Base-by-base conservation (phyloP, 1,140 invertebrate genomes). In the Cotesia chilonis region DNA sequence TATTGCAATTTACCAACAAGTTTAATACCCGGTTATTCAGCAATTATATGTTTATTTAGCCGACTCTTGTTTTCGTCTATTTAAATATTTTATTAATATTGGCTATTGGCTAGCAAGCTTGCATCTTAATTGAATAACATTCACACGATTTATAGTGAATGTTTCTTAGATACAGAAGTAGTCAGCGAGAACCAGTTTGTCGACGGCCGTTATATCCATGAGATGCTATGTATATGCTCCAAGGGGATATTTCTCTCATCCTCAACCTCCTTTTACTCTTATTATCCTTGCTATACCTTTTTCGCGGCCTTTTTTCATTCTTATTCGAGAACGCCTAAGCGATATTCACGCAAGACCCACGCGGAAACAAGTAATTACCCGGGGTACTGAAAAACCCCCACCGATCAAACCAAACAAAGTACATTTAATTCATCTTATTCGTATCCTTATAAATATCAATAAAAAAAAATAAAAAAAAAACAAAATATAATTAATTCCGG, bases 41-140 rank as follows among this genome's bases (percentile, higher is more conserved):
- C 7, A 41, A 41, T 65, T 28, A 38, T 20, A 60, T 7, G 9
- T 41, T 65, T 14, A 65, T 10, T 41, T 47, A 4, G 3, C n/a
- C 7, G 4, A 4, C 10, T 65, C n/a, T 65, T 65, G 41, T 65
- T 65, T 65, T 41, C 12, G 12, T 65, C 37, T 63, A 37, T 63
- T 14, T 47, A 65, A 14, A 14, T 17, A n/a, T 36, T 64, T 64
- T 37, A 38, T 64, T 41, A 52, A 41, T 17, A 52, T 66, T 14
- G 35, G 47, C 14, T 35, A 12, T 65, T 14, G 41, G 36, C 28
- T 47, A 47, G 41, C 41, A 64, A 38, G 61, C 36, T 41, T 64
- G 61, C 61, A 66, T 14, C 64, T 66, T 66, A 66, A 66, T 66
- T 66, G 64, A 66, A 66, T 66, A 66, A 66, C 41, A 66, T 66